A percentile compares a stretch with the other conserved stretches of the same genome.
Conservation (phyloP, 2,113 vertebrate genomes). For the Pseudopipra pipra region DNA sequence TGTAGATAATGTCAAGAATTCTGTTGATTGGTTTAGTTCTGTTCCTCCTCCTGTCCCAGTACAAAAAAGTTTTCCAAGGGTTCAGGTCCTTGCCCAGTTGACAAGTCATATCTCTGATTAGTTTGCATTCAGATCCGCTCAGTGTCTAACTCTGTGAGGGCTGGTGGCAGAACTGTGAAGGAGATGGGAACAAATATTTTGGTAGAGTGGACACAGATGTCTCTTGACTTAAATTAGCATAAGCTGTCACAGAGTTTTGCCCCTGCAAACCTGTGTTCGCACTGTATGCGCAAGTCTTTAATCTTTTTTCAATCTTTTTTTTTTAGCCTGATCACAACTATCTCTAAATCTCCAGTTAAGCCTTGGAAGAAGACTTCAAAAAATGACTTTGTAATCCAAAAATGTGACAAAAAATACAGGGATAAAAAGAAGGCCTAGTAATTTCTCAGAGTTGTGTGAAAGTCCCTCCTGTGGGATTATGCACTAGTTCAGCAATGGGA, state of each 20-base stretch:
- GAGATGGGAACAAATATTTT: neutral
- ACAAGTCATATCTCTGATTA: neutral
- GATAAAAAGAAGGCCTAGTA: neutral
- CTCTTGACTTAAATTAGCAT: neutral
- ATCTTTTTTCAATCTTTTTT: neutral
- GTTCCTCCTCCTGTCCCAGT: neutral
- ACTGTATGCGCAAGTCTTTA: neutral
- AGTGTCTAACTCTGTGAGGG: neutral
- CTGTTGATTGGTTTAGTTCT: neutral
- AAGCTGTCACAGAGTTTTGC: neutral
- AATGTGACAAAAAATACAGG: neutral
- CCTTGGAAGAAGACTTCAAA: neutral
- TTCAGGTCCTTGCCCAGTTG: neutral
- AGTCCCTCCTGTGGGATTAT: accelerated
- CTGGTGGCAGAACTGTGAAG: neutral
- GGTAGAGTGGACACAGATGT: neutral
- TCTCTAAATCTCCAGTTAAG: neutral
- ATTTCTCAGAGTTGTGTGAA: neutral
- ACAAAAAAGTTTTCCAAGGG: neutral
- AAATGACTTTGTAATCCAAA: neutral
- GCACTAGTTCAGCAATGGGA: neutral
- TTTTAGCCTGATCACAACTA: neutral
- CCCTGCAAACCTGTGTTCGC: neutral
- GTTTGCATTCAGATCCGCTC: neutral
- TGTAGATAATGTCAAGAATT: neutral